Percentiles rank a stretch among this genome's conserved stretches.
These are phyloP conservation scores for Geotrupes spiniger DNA, from an alignment of 2,888 invertebrate species.

Conservation along the genomic window DNA sequence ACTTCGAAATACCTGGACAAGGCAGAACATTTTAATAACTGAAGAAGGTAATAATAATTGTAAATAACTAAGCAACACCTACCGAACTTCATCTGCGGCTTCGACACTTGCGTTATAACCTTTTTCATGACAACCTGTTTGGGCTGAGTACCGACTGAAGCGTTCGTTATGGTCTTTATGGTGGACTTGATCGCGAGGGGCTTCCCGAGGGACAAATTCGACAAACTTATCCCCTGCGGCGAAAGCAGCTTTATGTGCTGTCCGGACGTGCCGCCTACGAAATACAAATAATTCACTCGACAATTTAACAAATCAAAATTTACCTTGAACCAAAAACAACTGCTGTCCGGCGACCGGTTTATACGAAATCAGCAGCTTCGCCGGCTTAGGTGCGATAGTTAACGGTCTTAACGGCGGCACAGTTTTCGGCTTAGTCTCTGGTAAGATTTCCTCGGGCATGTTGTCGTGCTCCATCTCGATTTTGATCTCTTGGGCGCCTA, in stretches of 20 bases:
- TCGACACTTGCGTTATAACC: slow-evolving; percentile 27
- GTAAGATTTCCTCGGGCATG: slow-evolving; percentile 39
- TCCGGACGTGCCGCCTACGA: slow-evolving; percentile 33
- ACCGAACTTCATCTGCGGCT: slow-evolving; percentile 27
- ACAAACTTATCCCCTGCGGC: slow-evolving; percentile 43
- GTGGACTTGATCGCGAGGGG: slow-evolving; percentile 44
- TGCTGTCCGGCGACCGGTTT: slow-evolving; percentile 50
- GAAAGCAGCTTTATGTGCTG: slow-evolving; percentile 48
- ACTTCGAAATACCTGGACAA: no score
- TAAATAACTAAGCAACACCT: no score
- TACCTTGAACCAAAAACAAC: slow-evolving; percentile 51
- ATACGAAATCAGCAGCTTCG: slow-evolving; percentile 43
- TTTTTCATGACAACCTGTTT: slow-evolving; percentile 48
- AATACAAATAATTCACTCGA: no score
- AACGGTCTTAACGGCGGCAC: slow-evolving; percentile 48
- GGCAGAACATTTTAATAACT: no score
- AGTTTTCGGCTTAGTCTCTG: slow-evolving; percentile 35
- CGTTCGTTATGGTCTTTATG: slow-evolving; percentile 34
- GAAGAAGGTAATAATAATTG: no score
- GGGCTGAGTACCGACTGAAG: slow-evolving; percentile 34
- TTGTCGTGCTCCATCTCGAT: slow-evolving; percentile 40
- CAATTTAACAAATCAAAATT: neutral
- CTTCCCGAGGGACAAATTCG: slow-evolving; percentile 43
- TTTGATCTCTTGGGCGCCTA: slow-evolving; percentile 43
- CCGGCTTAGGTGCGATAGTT: slow-evolving; percentile 55